A percentile compares a stretch with the other conserved stretches of the same genome.
Conservation (phyloP, 1,140 invertebrate genomes). For the Magallana angulata region DNA sequence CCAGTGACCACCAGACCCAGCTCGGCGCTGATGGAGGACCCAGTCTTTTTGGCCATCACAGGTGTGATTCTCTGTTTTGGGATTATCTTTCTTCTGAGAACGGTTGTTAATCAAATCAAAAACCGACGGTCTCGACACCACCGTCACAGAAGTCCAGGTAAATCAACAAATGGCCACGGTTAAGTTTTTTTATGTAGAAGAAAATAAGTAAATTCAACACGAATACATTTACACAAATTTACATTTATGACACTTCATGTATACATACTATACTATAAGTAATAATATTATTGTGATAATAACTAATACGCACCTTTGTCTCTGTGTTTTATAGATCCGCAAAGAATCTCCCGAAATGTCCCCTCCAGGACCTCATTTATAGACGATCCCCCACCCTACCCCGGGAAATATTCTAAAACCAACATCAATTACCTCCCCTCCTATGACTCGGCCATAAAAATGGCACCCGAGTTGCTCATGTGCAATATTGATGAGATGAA, state of each 20-base stretch:
- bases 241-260: too few species aligned
- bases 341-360: background rate
- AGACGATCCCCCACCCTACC: background rate
- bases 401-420: conserved; percentile 27
- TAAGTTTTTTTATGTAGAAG: too few species aligned
- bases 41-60: background rate
- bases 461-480: conserved; percentile 6
- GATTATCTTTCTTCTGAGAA: background rate
- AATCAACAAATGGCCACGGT: too few species aligned
- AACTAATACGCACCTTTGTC: too few species aligned
- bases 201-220: too few species aligned
- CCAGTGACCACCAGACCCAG: too few species aligned
- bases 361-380: background rate
- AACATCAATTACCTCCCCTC: conserved; percentile 23
- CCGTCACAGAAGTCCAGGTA: background rate
- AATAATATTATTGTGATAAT: too few species aligned
- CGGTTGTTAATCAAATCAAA: background rate
- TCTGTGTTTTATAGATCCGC: background rate
- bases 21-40: background rate
- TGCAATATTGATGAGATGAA: background rate
- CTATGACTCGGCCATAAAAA: background rate
- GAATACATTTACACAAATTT: too few species aligned
- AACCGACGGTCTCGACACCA: background rate
- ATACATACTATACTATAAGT: too few species aligned
- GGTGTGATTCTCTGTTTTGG: background rate